Conservation (phyloP, 2,888 invertebrate genomes). For the Physocephala rufipes region DNA sequence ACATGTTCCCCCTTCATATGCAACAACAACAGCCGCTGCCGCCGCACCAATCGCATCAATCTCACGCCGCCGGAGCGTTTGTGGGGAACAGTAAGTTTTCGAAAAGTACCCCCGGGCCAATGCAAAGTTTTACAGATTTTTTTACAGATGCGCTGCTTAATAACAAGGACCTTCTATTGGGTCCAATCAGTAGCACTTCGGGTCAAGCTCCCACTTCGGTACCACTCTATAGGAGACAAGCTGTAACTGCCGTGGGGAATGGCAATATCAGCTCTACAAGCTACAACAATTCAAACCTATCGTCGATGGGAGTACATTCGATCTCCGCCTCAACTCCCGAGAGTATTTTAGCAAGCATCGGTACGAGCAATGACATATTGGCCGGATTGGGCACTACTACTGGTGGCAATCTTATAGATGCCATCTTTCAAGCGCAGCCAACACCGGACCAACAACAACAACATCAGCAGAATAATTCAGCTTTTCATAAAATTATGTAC, state of each 20-base stretch:
- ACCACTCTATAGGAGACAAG: slow-evolving; percentile 68
- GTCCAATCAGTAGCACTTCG: slow-evolving; percentile 45
- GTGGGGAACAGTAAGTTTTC: slow-evolving; percentile 53
- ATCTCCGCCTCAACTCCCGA: slow-evolving; percentile 54
- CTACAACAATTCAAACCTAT: slow-evolving; percentile 24
- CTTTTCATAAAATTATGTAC: slow-evolving; percentile 54
- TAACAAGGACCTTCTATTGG: slow-evolving; percentile 48
- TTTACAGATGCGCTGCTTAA: slow-evolving; percentile 47
- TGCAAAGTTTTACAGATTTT: slow-evolving; percentile 22
- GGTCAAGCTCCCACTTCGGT: slow-evolving; percentile 57
- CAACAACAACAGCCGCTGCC: slow-evolving; percentile 38
- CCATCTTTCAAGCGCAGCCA: slow-evolving; percentile 57
- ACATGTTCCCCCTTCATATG: slow-evolving; percentile 33
- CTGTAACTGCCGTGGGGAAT: slow-evolving; percentile 55
- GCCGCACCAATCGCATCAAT: slow-evolving; percentile 34
- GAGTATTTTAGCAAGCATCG: slow-evolving; percentile 49
- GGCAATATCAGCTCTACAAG: slow-evolving; percentile 43
- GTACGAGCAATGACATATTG: slow-evolving; percentile 49
- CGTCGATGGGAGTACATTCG: slow-evolving; percentile 44
- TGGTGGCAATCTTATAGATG: slow-evolving; percentile 59
- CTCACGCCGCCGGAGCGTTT: slow-evolving; percentile 45
- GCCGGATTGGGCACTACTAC: slow-evolving; percentile 51
- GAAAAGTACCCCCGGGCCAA: not conserved
- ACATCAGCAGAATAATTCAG: slow-evolving; percentile 42
- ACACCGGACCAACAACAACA: slow-evolving; percentile 48